These are phyloP conservation scores for Verasper variegatus DNA, from an alignment of 2,113 vertebrate species.

Conservation along the genomic window DNA sequence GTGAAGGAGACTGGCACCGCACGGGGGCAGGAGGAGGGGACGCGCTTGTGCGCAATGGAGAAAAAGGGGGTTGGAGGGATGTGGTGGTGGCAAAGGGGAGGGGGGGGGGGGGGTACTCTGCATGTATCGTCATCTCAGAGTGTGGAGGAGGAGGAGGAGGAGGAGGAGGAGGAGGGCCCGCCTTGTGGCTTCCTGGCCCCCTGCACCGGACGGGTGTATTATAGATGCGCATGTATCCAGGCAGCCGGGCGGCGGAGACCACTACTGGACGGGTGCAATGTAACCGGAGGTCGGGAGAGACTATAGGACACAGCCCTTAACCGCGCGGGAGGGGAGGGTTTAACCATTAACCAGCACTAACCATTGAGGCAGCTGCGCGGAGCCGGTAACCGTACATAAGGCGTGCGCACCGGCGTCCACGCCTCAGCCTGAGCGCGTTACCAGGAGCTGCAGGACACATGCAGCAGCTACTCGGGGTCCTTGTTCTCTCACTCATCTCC, in stretches of 20 bases:
- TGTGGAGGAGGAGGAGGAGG: conserved; percentile 14
- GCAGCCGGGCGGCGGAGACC: not conserved
- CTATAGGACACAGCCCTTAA: conserved; percentile 50
- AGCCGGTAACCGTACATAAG: conserved; percentile 73
- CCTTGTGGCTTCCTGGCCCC: conserved; percentile 77
- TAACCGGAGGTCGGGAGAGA: conserved; percentile 32
- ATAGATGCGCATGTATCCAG: conserved; percentile 67
- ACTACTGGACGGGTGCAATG: not conserved
- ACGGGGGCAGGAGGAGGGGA: not conserved
- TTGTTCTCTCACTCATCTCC: not conserved
- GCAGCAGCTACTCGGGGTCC: conserved; percentile 5
- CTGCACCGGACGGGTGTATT: conserved; percentile 60
- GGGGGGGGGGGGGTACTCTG: not conserved
- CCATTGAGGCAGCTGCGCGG: conserved; percentile 41
- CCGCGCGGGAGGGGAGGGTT: conserved; percentile 55
- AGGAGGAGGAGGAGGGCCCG: conserved; percentile 48
- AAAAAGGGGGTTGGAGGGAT: not conserved
- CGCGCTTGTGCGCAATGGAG: conserved; percentile 21
- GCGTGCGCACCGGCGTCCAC: conserved; percentile 68
- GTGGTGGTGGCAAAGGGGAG: not conserved
- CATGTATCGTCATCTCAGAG: conserved; percentile 36
- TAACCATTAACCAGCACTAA: conserved; percentile 77
- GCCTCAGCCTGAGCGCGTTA: conserved; percentile 53
- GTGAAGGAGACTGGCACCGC: conserved; percentile 51
- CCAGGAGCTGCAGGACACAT: conserved; percentile 43